phyloP scores from a whole-genome alignment of 2,113 vertebrate species.

The Gyps fulvus region DNA sequence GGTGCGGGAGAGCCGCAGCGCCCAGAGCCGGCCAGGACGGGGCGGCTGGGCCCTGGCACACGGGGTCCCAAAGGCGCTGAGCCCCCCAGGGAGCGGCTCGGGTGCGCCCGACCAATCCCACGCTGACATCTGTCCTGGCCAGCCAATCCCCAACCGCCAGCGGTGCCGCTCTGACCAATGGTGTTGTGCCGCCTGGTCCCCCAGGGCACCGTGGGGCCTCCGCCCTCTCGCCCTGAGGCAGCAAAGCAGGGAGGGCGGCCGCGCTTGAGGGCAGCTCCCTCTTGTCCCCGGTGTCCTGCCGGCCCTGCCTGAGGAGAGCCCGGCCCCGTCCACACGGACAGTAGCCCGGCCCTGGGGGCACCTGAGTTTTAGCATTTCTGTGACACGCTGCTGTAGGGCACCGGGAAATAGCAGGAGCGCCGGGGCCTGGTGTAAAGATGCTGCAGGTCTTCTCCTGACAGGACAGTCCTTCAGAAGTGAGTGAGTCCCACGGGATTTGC shows the following conservation, averaged over 20 bases:
- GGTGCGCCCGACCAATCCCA: neutral
- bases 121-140: neutral
- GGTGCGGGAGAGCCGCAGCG: accelerated
- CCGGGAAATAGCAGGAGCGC: neutral
- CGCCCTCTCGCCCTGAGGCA: accelerated
- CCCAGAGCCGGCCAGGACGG: accelerated
- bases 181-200: neutral
- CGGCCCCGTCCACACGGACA: neutral
- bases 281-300: neutral
- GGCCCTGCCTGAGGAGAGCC: neutral
- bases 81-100: accelerated
- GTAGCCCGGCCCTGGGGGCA: neutral
- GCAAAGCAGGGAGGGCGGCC: accelerated
- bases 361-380: neutral
- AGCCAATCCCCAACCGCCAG: neutral
- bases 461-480: neutral
- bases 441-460: neutral
- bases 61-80: neutral
- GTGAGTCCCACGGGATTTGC: neutral
- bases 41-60: no score
- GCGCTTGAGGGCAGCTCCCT: neutral
- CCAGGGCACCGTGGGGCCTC: neutral
- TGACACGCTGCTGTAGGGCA: neutral
- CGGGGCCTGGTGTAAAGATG: neutral
- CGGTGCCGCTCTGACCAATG: neutral